phyloP scores from a whole-genome alignment of 2,888 invertebrate genomes.

The Reticulitermes lucifugus region DNA sequence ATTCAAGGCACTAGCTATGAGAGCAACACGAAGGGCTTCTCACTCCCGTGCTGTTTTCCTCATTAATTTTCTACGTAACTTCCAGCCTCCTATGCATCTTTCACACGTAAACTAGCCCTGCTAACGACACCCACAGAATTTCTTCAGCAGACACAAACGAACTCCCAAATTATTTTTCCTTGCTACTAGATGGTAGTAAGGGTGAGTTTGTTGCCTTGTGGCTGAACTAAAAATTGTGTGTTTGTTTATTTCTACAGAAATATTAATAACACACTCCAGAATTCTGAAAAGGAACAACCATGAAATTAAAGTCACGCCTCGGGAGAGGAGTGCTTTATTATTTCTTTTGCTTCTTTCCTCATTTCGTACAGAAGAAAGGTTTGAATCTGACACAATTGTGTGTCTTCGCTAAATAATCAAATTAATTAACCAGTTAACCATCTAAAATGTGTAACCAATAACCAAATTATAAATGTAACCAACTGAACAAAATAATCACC shows the following conservation, averaged over 20 bases:
- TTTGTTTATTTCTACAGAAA: neutral
- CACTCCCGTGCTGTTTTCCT: neutral
- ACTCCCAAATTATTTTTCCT: constrained; percentile 4
- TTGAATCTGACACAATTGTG: no score
- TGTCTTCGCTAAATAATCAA: no score
- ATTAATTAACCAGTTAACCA: no score
- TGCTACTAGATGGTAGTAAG: neutral
- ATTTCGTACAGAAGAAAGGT: no score
- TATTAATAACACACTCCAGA: neutral
- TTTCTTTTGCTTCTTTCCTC: no score
- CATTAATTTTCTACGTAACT: constrained; percentile 41
- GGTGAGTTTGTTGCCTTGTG: neutral
- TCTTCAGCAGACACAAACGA: constrained; percentile 1
- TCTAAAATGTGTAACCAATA: no score
- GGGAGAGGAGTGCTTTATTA: no score
- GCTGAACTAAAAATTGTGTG: neutral
- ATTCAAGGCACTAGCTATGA: neutral
- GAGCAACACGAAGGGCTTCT: neutral
- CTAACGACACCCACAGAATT: neutral
- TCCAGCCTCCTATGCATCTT: neutral
- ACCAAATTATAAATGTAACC: no score
- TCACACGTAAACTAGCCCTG: constrained; percentile 12
- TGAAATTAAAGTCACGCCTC: neutral
- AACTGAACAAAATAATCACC: no score
- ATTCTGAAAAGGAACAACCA: neutral